Evolutionary conservation across 2,113 vertebrate genomes (phyloP), one percentile per base, ranked within the genome.

Genomic region (Odocoileus virginianus): DNA sequence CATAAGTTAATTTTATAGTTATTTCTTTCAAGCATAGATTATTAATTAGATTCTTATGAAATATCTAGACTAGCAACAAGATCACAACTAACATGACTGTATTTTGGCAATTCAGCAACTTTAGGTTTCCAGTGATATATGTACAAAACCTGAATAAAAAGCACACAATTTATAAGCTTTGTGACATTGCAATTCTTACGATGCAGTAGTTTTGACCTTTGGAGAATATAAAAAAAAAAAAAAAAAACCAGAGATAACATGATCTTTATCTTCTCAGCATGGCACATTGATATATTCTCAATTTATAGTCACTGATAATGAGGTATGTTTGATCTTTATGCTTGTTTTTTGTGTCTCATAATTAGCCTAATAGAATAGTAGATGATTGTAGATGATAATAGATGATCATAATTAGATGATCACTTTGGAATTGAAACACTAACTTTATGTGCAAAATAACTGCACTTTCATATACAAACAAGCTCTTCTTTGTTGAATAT

Each of bases 1-100:
- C 92, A 97, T 97, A 98, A 98, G 94, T 98, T 98, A 98, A 97
- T 98, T 98, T 98, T 98, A 92, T 89, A 94, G 95, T 93, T 97
- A 98, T 98, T 98, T 97, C 97, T 98, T 98, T 97, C 97, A 98
- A 98, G 96, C 98, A 98, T 95, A 96, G 97, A 97, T 92, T 98
- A 97, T 96, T 97, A 90, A 98, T 98, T 98, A 97, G 84, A 95
- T 97, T 96, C 74, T 98, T 96, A 89, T 89, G 89, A 97, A 98
- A 98, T 97, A 95, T 90, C 97, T 97, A 54, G 30, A 94, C 67
- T 97, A 52, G 76, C 87, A 81, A 97, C 83, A 89, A 94, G 95
- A 98, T 98, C 93, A 92, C 81, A 96, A 92, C 94, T 95, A 96
- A 87, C 96, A 95, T 45, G 7, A 94, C 84, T 97, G 82, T 81